Evolutionary conservation across 2,888 invertebrate genomes (phyloP).

Genomic region (Clanis bilineata): DNA sequence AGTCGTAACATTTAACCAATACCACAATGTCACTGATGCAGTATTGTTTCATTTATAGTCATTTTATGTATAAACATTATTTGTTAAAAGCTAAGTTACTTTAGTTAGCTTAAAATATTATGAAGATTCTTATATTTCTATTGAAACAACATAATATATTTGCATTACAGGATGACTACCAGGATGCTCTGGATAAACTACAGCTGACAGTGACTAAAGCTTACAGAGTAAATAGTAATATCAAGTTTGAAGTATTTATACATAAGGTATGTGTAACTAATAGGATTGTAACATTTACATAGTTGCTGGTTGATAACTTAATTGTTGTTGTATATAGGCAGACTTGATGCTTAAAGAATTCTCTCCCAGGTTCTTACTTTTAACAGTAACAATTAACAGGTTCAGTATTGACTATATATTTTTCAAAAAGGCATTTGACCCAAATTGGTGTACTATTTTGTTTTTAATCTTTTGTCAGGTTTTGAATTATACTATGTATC

Average conservation of each 20-base stretch:
- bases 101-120: neutral
- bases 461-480: neutral
- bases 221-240: slow-evolving; percentile 96
- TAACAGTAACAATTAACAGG: too few species aligned
- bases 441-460: too few species aligned
- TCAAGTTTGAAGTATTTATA: slow-evolving; percentile 99
- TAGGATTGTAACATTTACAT: neutral
- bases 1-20: too few species aligned
- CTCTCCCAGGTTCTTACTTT: too few species aligned
- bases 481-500: neutral
- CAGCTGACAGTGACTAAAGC: slow-evolving; percentile 97
- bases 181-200: slow-evolving; percentile 96
- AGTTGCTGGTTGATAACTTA: neutral
- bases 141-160: neutral
- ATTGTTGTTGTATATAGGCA: neutral
- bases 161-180: slow-evolving; percentile 93
- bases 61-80: neutral
- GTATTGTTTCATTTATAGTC: too few species aligned
- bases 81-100: neutral
- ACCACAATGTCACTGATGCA: too few species aligned
- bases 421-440: too few species aligned
- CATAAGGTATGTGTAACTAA: slow-evolving; percentile 87
- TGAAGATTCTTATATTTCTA: neutral
- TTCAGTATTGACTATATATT: too few species aligned
- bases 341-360: too few species aligned